These are phyloP conservation scores for Oryzias sinensis DNA, from an alignment of 2,797 vertebrate genomes.

Conservation along the genomic window DNA sequence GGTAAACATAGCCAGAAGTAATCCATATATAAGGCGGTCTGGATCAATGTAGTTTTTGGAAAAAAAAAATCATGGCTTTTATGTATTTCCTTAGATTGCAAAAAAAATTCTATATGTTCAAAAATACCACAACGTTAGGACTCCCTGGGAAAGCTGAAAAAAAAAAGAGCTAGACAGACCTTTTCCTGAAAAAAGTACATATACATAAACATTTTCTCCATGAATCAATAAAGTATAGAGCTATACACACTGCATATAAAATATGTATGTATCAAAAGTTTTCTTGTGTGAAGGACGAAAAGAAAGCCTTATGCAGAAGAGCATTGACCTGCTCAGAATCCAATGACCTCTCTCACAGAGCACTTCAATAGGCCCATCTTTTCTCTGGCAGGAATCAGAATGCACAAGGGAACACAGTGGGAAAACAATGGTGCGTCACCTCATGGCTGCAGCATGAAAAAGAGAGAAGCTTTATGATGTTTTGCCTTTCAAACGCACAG, in stretches of 20 bases:
- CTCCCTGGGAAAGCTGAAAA: too few species aligned
- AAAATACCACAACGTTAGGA: too few species aligned
- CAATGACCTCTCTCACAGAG: slow-evolving; percentile 55
- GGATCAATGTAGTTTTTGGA: too few species aligned
- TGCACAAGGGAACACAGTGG: slow-evolving; percentile 55
- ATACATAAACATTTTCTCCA: not conserved
- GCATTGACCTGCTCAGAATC: slow-evolving; percentile 49
- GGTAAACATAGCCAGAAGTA: too few species aligned
- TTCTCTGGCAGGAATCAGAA: slow-evolving; percentile 60
- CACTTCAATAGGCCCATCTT: slow-evolving; percentile 59
- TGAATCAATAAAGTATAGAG: not conserved
- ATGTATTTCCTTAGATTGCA: too few species aligned
- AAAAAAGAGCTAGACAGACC: too few species aligned
- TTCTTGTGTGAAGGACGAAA: slow-evolving; percentile 46
- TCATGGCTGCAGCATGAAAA: slow-evolving; percentile 60
- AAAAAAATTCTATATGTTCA: too few species aligned
- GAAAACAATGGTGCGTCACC: slow-evolving; percentile 71
- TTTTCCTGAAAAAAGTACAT: not conserved
- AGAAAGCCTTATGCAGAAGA: slow-evolving; percentile 45
- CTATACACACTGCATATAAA: slow-evolving; percentile 1
- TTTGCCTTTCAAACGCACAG: slow-evolving; percentile 68
- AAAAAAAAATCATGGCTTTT: too few species aligned
- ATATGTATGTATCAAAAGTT: slow-evolving; percentile 33
- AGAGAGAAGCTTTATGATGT: slow-evolving; percentile 64
- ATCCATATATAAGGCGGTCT: too few species aligned